These are phyloP conservation scores for Suncus etruscus DNA, from an alignment of 2,113 vertebrate genomes.

Conservation along the genomic window DNA sequence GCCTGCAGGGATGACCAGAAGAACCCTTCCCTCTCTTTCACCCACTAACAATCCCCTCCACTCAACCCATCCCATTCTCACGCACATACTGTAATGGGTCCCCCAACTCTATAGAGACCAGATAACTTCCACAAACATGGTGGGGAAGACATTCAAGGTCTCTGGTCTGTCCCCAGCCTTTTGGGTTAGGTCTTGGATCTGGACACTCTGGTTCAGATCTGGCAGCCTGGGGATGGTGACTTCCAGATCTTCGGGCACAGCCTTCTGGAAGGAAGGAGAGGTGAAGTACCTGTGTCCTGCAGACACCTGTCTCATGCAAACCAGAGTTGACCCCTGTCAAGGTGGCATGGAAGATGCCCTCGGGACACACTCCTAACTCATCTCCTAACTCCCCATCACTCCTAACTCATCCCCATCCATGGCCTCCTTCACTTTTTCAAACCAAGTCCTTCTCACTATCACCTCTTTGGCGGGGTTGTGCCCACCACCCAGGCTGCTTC, in stretches of 20 bases:
- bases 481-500: too few species aligned
- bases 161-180: too few species aligned
- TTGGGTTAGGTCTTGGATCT: too few species aligned
- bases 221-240: neutral
- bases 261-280: neutral
- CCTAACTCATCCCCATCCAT: too few species aligned
- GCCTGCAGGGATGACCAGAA: neutral
- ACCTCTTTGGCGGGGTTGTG: neutral
- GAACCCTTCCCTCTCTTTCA: neutral
- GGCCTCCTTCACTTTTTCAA: neutral
- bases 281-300: neutral
- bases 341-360: neutral
- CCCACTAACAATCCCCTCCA: neutral
- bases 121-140: too few species aligned
- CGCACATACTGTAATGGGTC: neutral
- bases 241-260: neutral
- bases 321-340: too few species aligned
- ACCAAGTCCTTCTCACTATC: too few species aligned
- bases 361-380: neutral
- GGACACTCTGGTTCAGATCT: neutral
- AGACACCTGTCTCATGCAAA: too few species aligned
- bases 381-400: too few species aligned
- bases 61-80: fast-evolving
- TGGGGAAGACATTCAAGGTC: too few species aligned
- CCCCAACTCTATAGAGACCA: too few species aligned